Evolutionary conservation across 2,113 vertebrate species (phyloP).

Genomic region (Eidolon helvum): DNA sequence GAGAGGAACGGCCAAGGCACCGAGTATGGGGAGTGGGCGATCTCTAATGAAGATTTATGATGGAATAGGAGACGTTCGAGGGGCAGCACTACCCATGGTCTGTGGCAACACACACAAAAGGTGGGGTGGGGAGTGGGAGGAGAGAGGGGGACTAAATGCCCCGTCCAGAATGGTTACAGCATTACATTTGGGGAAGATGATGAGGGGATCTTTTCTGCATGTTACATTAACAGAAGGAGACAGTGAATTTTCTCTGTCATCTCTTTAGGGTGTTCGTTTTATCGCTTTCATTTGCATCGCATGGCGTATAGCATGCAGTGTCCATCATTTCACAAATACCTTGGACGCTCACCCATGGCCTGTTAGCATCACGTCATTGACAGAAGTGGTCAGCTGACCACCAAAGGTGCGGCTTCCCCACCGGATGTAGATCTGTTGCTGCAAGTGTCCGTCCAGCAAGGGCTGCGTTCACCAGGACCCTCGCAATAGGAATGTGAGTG

Average conservation of each 20-base stretch:
- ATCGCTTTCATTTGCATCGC: neutral
- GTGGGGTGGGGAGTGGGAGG: neutral
- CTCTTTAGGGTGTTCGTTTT: neutral
- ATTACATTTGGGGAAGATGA: neutral
- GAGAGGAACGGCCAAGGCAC: neutral
- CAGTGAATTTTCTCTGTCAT: neutral
- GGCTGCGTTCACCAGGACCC: neutral
- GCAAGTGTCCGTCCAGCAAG: neutral
- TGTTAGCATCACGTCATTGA: neutral
- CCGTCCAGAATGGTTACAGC: too few relatives aligned
- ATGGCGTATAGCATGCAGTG: accelerated
- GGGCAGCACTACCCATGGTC: neutral
- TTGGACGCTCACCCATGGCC: neutral
- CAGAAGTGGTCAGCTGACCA: neutral
- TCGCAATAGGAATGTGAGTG: neutral
- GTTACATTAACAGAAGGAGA: neutral
- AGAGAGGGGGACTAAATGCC: neutral
- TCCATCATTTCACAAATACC: neutral
- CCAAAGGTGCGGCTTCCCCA: too few relatives aligned
- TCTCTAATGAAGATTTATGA: neutral
- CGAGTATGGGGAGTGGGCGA: neutral
- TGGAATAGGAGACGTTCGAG: neutral
- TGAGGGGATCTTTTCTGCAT: neutral
- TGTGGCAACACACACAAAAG: neutral
- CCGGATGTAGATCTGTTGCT: neutral